A percentile compares a stretch with the other conserved stretches of the same genome.
Evolutionary conservation across 2,888 invertebrate species (phyloP).

Genomic region (Stenotaenia linearis): DNA sequence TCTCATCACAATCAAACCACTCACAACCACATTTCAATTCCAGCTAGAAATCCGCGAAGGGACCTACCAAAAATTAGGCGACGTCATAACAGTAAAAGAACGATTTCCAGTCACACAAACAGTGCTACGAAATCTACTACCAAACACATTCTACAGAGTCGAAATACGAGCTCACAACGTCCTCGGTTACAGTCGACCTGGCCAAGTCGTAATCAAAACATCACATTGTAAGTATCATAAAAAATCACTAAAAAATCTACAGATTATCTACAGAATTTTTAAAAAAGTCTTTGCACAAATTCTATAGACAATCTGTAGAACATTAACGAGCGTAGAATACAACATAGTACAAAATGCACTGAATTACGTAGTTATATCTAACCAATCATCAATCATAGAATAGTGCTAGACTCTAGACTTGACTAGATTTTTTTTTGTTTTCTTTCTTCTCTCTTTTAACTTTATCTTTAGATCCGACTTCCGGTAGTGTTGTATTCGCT

Average conservation of each 20-base stretch:
- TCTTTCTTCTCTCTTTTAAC: background rate
- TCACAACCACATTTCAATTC: too few species aligned
- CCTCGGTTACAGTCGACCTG: constrained; percentile 74
- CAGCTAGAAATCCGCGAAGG: background rate
- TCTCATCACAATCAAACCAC: too few species aligned
- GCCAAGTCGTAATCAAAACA: constrained; percentile 73
- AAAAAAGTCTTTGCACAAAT: too few species aligned
- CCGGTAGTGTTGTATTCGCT: constrained; percentile 32
- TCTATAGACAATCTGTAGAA: too few species aligned
- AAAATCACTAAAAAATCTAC: too few species aligned
- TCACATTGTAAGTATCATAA: constrained; percentile 67
- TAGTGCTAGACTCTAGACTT: too few species aligned
- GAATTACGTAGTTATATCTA: too few species aligned
- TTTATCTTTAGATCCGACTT: constrained; percentile 40
- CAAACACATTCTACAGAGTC: constrained; percentile 77
- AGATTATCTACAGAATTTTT: too few species aligned
- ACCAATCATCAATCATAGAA: too few species aligned
- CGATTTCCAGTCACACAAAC: constrained; percentile 40
- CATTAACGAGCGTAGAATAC: too few species aligned
- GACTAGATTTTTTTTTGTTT: constrained; percentile 8
- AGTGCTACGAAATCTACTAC: constrained; percentile 59
- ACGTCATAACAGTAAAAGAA: background rate
- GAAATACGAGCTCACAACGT: constrained; percentile 78
- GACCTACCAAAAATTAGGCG: background rate
- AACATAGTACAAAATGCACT: too few species aligned